Percentiles rank a stretch among this genome's conserved stretches.
phyloP scores from a whole-genome alignment of 2,888 invertebrate genomes.

The Drosophila testacea region DNA sequence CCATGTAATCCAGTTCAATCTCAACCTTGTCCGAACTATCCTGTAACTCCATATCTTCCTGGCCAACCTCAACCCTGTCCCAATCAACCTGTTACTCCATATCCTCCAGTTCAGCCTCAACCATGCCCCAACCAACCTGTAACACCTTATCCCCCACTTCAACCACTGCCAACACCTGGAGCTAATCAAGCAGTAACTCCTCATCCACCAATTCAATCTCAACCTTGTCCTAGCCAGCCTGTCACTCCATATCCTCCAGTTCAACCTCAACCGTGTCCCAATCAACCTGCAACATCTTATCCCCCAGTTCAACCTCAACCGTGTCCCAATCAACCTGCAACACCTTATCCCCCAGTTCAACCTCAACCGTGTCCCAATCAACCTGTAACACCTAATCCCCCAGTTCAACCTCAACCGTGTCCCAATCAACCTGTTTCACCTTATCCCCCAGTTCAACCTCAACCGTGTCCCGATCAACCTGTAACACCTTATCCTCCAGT shows the following conservation, averaged over 20 bases:
- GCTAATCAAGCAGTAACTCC: constrained; percentile 27
- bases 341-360: constrained; percentile 8
- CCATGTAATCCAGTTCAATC: constrained; percentile 10
- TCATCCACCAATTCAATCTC: constrained; percentile 7
- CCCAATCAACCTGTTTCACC: constrained; percentile 20
- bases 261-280: constrained; percentile 9
- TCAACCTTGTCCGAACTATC: constrained; percentile 12
- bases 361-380: constrained; percentile 5
- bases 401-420: constrained; percentile 1
- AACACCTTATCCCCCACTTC: background rate
- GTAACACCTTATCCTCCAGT: background rate
- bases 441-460: background rate
- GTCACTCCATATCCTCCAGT: constrained; percentile 2
- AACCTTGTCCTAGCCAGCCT: background rate
- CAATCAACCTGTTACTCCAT: constrained; percentile 10
- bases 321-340: background rate
- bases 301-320: constrained; percentile 8
- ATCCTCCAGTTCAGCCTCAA: constrained; percentile 9
- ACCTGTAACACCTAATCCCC: background rate
- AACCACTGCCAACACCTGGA: constrained; percentile 17
- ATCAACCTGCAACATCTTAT: constrained; percentile 11
- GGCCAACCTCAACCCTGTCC: constrained; percentile 8
- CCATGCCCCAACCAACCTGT: constrained; percentile 17
- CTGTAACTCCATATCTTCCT: background rate
- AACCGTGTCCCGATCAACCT: constrained; percentile 14